phyloP scores from a whole-genome alignment of 64 coral and sea anemone species.

The Porites australiensis region DNA sequence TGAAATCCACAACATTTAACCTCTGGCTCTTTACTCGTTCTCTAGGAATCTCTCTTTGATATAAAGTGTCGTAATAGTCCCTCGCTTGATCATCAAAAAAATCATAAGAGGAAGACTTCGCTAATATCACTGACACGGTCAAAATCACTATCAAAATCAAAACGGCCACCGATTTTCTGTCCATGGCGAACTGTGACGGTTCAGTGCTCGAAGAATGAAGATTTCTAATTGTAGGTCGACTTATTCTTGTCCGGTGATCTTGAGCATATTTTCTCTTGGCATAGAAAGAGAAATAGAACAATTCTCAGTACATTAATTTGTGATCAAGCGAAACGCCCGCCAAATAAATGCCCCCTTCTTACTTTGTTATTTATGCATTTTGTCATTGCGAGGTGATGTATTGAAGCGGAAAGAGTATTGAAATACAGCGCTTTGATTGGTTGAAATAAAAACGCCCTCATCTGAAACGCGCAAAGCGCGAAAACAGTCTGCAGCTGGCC shows the following conservation, averaged over 20 bases:
- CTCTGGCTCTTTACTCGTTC: not conserved
- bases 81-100: constrained; percentile 33
- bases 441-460: not conserved
- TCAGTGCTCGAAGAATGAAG: not conserved
- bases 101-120: not conserved
- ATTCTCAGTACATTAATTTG: constrained; percentile 34
- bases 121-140: not conserved
- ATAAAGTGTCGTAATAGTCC: constrained; percentile 36
- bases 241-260: not conserved
- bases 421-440: not conserved
- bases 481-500: not conserved
- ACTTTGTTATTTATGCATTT: constrained; percentile 22
- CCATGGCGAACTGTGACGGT: constrained; percentile 6
- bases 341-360: constrained; percentile 15
- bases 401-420: not conserved
- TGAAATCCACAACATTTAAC: constrained; percentile 25
- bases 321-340: not conserved
- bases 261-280: constrained; percentile 21
- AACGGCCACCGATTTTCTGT: not conserved
- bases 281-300: constrained; percentile 17
- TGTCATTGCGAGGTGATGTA: constrained; percentile 7
- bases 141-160: not conserved
- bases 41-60: constrained; percentile 12
- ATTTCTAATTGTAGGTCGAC: not conserved
- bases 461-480: not conserved